A percentile compares a stretch with the other conserved stretches of the same genome.
Conservation (phyloP, 2,113 vertebrate species). For the Charadrius vociferus region DNA sequence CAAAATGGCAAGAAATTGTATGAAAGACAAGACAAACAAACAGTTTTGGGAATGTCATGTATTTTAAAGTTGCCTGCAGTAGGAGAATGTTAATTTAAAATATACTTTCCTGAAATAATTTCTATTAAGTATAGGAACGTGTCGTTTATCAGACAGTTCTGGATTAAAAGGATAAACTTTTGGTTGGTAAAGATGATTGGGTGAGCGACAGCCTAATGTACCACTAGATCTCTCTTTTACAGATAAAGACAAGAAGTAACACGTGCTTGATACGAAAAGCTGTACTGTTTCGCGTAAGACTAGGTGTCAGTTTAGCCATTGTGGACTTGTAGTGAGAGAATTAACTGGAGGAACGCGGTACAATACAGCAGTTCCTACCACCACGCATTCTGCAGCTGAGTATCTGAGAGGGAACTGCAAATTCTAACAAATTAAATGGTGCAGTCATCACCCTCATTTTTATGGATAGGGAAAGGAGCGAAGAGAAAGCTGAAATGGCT, state of each 20-base stretch:
- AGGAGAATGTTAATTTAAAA: conserved; percentile 23
- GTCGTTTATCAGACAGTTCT: neutral
- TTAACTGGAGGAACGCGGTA: neutral
- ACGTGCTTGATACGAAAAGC: neutral
- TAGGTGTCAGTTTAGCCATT: neutral
- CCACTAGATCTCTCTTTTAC: neutral
- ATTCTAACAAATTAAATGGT: neutral
- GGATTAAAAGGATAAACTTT: neutral
- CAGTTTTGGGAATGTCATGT: conserved; percentile 33
- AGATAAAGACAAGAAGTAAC: neutral
- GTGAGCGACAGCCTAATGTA: neutral
- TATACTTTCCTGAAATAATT: conserved; percentile 3
- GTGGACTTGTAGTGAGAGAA: neutral
- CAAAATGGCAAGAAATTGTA: conserved; percentile 64
- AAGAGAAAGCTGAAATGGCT: neutral
- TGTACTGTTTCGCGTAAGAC: neutral
- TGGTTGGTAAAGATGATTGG: neutral
- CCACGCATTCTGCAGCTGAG: neutral
- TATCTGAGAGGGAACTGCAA: neutral
- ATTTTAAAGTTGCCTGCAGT: conserved; percentile 37
- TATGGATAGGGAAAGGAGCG: neutral
- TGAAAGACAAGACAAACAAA: conserved; percentile 70
- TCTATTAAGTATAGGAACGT: neutral
- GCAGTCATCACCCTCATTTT: neutral
- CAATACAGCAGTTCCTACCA: neutral